Evolutionary conservation across 2,113 vertebrate genomes (phyloP).

Genomic region (Baryphthengus martii): DNA sequence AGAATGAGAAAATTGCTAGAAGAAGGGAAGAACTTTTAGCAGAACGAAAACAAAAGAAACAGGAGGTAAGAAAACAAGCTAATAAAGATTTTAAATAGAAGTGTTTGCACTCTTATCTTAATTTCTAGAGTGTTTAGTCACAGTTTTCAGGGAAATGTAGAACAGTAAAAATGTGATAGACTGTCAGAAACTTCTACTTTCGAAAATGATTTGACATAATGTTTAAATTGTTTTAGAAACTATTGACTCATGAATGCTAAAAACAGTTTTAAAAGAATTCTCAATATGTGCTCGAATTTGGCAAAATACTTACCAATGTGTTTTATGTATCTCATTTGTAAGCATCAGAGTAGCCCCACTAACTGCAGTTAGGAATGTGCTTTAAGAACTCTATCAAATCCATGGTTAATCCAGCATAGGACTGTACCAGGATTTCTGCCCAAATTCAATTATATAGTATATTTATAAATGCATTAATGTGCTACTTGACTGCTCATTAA

Average conservation of each 20-base stretch:
- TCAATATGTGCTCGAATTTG: background rate
- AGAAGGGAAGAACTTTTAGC: conserved; percentile 86
- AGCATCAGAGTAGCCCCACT: background rate
- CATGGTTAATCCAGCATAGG: background rate
- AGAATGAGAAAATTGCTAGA: conserved; percentile 81
- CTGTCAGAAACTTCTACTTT: background rate
- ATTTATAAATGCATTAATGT: background rate
- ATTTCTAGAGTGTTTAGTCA: background rate
- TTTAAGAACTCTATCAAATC: background rate
- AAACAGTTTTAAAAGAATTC: background rate
- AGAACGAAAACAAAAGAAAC: conserved; percentile 67
- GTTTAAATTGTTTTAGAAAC: background rate
- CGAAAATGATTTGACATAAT: background rate
- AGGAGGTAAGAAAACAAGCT: conserved; percentile 62
- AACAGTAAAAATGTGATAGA: background rate
- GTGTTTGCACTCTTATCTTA: background rate
- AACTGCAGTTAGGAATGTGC: background rate
- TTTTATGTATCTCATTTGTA: background rate
- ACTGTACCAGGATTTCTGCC: background rate
- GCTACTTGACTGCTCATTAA: background rate
- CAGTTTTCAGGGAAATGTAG: background rate
- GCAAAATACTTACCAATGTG: background rate
- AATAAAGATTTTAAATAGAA: background rate
- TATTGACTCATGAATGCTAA: background rate
- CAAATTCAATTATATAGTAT: background rate